phyloP scores from a whole-genome alignment of 2,797 vertebrate species.

The Pipistrellus nathusii region DNA sequence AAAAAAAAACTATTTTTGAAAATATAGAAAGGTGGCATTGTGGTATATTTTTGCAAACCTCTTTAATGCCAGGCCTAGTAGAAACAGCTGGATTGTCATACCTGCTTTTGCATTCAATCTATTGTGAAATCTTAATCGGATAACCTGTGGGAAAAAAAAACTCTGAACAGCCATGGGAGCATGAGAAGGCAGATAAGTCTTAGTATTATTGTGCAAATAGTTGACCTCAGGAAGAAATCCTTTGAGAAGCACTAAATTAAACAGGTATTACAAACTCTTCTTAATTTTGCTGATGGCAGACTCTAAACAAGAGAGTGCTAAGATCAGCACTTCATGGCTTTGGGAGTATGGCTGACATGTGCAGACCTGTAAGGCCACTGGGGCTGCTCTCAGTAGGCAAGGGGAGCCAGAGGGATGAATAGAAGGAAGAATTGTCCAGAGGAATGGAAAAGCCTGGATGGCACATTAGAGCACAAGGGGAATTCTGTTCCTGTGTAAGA shows the following conservation, averaged over 20 bases:
- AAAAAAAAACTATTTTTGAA: conserved; percentile 5
- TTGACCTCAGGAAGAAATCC: background rate
- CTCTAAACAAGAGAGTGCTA: background rate
- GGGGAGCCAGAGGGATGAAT: background rate
- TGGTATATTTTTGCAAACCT: background rate
- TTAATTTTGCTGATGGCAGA: background rate
- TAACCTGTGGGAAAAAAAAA: background rate
- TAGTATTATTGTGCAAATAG: background rate
- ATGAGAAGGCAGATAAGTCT: background rate
- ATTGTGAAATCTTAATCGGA: background rate
- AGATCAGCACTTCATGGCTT: background rate
- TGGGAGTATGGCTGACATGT: background rate
- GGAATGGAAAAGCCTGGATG: background rate
- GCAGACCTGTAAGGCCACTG: background rate
- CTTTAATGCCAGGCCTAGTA: background rate
- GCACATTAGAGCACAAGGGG: background rate
- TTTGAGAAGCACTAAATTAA: background rate
- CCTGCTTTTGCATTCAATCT: background rate
- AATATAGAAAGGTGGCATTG: background rate
- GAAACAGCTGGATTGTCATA: background rate
- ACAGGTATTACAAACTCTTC: background rate
- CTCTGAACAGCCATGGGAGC: background rate
- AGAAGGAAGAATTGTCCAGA: background rate
- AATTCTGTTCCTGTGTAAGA: background rate
- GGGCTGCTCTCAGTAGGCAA: background rate